phyloP scores from a whole-genome alignment of 1,140 invertebrate genomes.

The Marisa cornuarietis region DNA sequence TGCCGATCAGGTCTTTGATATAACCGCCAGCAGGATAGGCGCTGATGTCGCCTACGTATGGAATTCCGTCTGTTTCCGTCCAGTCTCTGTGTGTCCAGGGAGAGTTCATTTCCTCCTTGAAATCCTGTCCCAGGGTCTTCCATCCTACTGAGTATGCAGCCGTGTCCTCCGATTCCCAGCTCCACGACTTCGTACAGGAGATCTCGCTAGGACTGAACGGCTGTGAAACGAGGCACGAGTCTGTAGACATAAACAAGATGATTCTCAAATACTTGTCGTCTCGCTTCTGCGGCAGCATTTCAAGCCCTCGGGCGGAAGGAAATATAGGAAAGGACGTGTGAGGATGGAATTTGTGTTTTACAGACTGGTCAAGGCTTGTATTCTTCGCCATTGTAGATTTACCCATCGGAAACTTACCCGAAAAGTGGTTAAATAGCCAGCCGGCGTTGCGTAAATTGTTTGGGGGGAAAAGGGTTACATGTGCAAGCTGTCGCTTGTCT shows the following conservation, averaged over 20 bases:
- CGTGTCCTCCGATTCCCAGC: conserved; percentile 38
- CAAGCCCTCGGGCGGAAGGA: no score
- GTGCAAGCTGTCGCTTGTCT: no score
- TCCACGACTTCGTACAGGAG: conserved; percentile 43
- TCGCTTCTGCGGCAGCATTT: no score
- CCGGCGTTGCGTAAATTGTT: no score
- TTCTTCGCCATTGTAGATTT: no score
- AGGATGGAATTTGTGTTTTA: no score
- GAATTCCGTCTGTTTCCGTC: conserved; percentile 50
- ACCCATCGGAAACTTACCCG: no score
- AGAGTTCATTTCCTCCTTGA: conserved; percentile 27
- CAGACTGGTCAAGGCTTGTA: no score
- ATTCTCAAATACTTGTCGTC: no score
- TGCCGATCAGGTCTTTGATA: conserved; percentile 64
- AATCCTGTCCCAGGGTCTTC: conserved; percentile 21
- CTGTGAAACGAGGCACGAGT: conserved; percentile 26
- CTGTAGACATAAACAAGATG: conserved; percentile 28
- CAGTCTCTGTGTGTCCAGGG: conserved; percentile 45
- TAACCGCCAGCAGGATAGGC: conserved; percentile 69
- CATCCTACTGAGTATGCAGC: conserved; percentile 42
- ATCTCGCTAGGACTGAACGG: conserved; percentile 20
- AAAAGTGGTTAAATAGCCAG: no score
- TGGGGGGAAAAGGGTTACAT: no score
- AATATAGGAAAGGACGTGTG: no score
- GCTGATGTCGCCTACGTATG: conserved; percentile 62